phyloP scores from a whole-genome alignment of 2,888 invertebrate species.

The Metallyticus violacea region DNA sequence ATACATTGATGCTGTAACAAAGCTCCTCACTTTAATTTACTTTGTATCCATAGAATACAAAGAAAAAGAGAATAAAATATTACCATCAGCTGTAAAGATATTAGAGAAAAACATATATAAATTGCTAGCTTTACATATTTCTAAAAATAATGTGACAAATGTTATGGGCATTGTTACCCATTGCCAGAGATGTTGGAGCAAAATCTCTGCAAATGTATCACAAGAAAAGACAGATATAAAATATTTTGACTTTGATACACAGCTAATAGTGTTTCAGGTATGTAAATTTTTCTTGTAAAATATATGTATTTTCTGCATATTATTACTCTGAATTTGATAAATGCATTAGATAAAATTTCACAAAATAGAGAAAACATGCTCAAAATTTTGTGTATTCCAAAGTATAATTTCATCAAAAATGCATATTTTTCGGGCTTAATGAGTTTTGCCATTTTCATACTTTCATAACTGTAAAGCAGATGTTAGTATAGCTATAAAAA shows the following conservation, averaged over 20 bases:
- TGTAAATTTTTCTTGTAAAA: not conserved
- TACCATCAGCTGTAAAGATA: not conserved
- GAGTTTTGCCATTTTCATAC: no score
- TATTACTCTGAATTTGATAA: not conserved
- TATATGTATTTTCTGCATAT: not conserved
- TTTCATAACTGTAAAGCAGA: no score
- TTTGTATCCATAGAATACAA: constrained; percentile 12
- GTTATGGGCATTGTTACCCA: constrained; percentile 20
- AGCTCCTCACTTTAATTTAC: constrained; percentile 23
- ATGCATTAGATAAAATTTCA: not conserved
- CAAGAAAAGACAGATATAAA: not conserved
- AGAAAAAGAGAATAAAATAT: not conserved
- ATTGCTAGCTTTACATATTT: constrained; percentile 19
- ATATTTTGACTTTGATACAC: constrained; percentile 24
- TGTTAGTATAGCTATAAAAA: no score
- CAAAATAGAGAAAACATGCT: no score
- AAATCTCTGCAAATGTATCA: constrained; percentile 1
- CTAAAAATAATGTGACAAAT: constrained; percentile 11
- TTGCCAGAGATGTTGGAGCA: constrained; percentile 24
- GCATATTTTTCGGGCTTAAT: no score
- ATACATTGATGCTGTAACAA: constrained; percentile 1
- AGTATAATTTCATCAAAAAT: no score
- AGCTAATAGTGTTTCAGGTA: constrained; percentile 28
- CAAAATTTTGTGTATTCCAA: no score
- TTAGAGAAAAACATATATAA: constrained; percentile 27